Base-by-base conservation (phyloP, 2,888 invertebrate genomes). In the Microchrysa polita region DNA sequence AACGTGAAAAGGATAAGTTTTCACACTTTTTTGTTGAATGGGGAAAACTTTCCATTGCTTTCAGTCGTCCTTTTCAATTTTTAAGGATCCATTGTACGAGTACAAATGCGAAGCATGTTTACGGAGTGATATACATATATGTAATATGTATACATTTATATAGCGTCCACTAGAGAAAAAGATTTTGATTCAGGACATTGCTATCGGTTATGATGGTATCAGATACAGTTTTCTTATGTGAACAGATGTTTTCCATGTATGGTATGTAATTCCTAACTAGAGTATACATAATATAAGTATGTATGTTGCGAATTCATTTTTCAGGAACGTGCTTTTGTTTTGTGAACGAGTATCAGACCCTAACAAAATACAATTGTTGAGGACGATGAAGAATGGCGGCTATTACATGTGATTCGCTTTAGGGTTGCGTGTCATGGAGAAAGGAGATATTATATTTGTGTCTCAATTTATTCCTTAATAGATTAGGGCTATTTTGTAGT, bases 1-100 rank as follows among this genome's bases (percentile, higher is more conserved):
- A 60, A 60, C 60, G 60, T 60, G 10, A 27, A 60, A 60, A 60
- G 60, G 23, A 60, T 60, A 60, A 60, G 60, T 60, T 60, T 60
- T 48, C 16, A 48, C 48, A 48, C 48, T n/a, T n/a, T 34, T 34
- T 48, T 12, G 23, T 4, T 60, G 27, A 60, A 60, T 5, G n/a
- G 60, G n/a, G 27, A 60, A 60, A 60, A 60, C 27, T 60, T 60
- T 23, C 20, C 20, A 14, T 60, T 27, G 5, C 20, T 60, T 16
- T 60, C 22, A 10, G 48, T 52, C 52, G 52, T 52, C 52, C 52
- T 55, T 20, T 60, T 60, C 27, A 60, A 60, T 60, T 60, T 60
- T 60, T 60, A 60, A 60, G 60, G 18, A 60, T 60, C 27, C 12
- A 60, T 60, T 60, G 60, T 27, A 60, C 7, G 18, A 18, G 60